These are phyloP conservation scores for Eucidaris tribuloides DNA, from an alignment of 35 echinoderm and acorn worm species.

Conservation along the genomic window DNA sequence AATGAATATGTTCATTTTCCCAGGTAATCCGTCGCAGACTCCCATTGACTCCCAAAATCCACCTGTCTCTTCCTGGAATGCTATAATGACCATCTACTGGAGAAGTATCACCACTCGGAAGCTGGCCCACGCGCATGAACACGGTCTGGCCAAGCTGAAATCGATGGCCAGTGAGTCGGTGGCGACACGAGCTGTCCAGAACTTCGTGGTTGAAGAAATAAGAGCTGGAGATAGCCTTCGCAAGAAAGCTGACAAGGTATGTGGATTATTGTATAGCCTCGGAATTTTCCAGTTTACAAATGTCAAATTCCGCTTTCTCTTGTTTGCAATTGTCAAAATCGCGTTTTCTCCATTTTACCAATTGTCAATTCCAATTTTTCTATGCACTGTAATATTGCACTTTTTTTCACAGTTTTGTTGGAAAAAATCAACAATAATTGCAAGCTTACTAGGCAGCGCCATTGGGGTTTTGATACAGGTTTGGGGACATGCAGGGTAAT, in stretches of 20 bases:
- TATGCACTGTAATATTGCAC: too few species aligned
- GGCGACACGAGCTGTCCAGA: constrained; percentile 66
- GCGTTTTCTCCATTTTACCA: too few species aligned
- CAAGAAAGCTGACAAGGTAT: constrained; percentile 93
- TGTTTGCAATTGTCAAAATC: too few species aligned
- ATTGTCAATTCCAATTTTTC: too few species aligned
- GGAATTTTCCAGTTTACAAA: neutral
- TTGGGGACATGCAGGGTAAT: too few species aligned
- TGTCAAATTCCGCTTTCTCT: too few species aligned
- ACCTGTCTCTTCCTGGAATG: constrained; percentile 97
- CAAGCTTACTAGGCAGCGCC: too few species aligned
- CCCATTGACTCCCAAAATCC: constrained; percentile 98
- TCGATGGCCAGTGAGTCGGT: constrained; percentile 96
- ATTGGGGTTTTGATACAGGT: too few species aligned
- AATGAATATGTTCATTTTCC: too few species aligned
- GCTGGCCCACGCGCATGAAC: constrained; percentile 93
- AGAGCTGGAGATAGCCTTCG: constrained; percentile 89
- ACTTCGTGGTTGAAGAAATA: constrained; percentile 96
- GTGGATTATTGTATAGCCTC: neutral
- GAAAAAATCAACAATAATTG: too few species aligned
- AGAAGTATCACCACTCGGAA: constrained; percentile 76
- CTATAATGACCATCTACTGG: constrained; percentile 91
- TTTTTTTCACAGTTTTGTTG: too few species aligned
- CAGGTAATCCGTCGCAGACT: too few species aligned
- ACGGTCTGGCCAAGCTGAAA: constrained; percentile 96